phyloP scores from a whole-genome alignment of 37 sponge, comb jelly and placozoan genomes.

The Petrosia ficiformis region DNA sequence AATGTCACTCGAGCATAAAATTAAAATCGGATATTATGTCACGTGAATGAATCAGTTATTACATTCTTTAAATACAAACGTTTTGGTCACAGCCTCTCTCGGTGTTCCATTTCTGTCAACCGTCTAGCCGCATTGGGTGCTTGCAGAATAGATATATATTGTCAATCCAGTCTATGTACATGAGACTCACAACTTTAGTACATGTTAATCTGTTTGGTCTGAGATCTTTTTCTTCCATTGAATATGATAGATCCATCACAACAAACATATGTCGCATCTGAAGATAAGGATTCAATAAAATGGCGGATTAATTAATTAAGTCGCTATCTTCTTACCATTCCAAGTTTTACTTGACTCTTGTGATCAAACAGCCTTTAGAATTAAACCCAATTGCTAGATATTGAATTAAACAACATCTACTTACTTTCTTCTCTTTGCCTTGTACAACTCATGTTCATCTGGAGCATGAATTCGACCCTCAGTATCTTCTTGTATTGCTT shows the following conservation, averaged over 20 bases:
- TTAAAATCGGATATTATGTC: no score
- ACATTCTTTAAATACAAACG: no score
- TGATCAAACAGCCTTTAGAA: constrained; percentile 37
- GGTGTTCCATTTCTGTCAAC: no score
- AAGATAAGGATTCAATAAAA: neutral
- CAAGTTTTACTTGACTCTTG: constrained; percentile 31
- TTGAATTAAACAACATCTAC: neutral
- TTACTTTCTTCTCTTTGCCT: constrained; percentile 62
- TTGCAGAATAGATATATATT: no score
- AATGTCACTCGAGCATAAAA: no score
- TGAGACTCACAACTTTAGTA: neutral
- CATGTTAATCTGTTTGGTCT: constrained; percentile 78
- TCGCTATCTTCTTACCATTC: constrained; percentile 37
- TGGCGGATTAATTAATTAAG: neutral
- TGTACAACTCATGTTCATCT: constrained; percentile 41
- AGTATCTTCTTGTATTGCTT: constrained; percentile 51
- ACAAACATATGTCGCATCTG: constrained; percentile 91
- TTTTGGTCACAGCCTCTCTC: no score
- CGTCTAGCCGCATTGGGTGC: no score
- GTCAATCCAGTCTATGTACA: no score
- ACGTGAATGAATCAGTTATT: no score
- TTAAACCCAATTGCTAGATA: neutral
- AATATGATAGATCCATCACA: constrained; percentile 71
- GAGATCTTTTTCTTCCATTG: constrained; percentile 87
- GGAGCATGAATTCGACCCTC: constrained; percentile 45